Conservation (phyloP, 2,113 vertebrate genomes). For the Elachura formosa region DNA sequence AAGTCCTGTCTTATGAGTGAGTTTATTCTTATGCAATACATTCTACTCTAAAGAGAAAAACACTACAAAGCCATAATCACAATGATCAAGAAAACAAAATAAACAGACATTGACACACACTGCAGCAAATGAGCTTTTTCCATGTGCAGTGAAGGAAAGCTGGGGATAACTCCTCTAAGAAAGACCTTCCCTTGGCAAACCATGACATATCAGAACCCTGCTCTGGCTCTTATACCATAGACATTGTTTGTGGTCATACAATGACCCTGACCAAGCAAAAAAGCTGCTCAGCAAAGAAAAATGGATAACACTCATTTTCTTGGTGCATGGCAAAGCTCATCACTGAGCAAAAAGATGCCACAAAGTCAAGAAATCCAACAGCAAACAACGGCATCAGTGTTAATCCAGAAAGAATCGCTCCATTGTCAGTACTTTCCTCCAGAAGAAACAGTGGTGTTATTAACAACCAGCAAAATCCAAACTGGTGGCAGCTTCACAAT, state of each 20-base stretch:
- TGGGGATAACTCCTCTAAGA: neutral
- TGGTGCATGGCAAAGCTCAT: neutral
- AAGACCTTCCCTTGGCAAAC: neutral
- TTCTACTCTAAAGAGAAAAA: neutral
- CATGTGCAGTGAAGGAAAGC: neutral
- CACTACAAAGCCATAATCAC: neutral
- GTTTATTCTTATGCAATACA: neutral
- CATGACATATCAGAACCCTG: neutral
- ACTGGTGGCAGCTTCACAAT: slow-evolving; percentile 21
- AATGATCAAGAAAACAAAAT: neutral
- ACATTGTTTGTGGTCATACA: rapidly evolving
- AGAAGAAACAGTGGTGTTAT: slow-evolving; percentile 31
- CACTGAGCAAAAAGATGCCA: neutral
- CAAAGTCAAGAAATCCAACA: neutral
- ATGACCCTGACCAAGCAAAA: neutral
- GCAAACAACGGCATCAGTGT: neutral
- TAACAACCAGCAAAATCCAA: slow-evolving; percentile 40
- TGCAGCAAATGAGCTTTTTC: neutral
- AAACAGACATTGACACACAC: neutral
- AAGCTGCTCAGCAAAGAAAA: neutral
- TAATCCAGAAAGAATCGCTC: neutral
- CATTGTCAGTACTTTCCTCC: neutral
- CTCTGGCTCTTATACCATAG: neutral
- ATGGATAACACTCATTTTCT: neutral
- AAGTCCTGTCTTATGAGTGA: neutral